Base-by-base conservation (phyloP, 2,888 invertebrate genomes). In the Polyommatus icarus region DNA sequence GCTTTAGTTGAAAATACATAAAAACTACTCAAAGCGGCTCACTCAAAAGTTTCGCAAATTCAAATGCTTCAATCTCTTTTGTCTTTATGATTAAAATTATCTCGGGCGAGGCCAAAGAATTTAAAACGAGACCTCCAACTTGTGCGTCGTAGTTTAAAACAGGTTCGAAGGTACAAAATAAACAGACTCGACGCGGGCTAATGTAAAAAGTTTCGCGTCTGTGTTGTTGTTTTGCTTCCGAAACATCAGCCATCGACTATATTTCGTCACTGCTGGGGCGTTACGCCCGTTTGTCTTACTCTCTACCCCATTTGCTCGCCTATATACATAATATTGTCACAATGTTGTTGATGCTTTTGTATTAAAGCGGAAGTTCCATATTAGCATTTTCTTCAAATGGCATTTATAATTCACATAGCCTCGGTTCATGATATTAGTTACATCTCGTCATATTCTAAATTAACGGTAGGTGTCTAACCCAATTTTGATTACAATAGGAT, bases 11-110 rank as follows among this genome's bases (percentile, higher is more conserved):
- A 72, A 77, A 73, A 72, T 77, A 73, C 78, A 85, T 87, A 88
- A 89, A 88, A 83, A 82, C 82, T 84, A 79, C 85, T 85, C 87
- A 89, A 88, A 90, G 90, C 87, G 88, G 85, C 82, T 84, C 82
- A 83, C 82, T 80, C 75, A 79, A 87, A 90, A 91, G 84, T 90
- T 90, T 83, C 71, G 80, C 87, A 85, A 87, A 86, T 85, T 87
- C 86, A 81, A 80, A 83, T 82, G 82, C 82, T 85, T 87, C 86
- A 84, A 85, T 85, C 87, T 87, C 87, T 89, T 89, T 91, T 91
- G 91, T 91, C 89, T 90, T 89, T 90, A 90, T 89, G 87, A 91
- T 91, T 90, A 90, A 92, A 92, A 91, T 92, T 84, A 84, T 88
- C 87, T 84, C 83, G 81, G 82, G 84, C 83, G 85, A 85, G 85